Conservation (phyloP, 2,797 vertebrate genomes). For the Enteromius radiatus region DNA sequence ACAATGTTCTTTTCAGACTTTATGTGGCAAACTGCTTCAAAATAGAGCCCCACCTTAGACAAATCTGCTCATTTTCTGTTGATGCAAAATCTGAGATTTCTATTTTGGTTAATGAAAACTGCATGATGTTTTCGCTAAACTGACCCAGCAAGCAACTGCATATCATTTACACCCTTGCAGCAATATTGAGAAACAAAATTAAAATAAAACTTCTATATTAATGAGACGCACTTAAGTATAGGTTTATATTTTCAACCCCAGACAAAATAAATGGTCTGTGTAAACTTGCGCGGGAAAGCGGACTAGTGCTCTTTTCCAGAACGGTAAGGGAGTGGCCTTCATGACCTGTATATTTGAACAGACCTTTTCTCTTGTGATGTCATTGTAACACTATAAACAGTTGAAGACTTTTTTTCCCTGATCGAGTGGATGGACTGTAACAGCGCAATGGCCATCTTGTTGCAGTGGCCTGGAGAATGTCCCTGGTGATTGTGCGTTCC, state of each 20-base stretch:
- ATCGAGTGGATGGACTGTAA: conserved; percentile 63
- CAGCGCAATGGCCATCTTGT: conserved; percentile 39
- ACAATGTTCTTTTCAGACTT: conserved; percentile 6
- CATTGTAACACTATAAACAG: conserved; percentile 73
- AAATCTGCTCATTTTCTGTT: background rate
- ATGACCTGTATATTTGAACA: conserved; percentile 74
- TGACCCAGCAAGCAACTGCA: background rate
- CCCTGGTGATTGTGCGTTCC: conserved; percentile 30
- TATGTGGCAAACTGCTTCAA: background rate
- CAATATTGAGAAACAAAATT: conserved; percentile 58
- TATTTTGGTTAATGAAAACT: background rate
- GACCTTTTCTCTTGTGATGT: conserved; percentile 75
- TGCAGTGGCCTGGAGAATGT: conserved; percentile 33
- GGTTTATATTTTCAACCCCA: conserved; percentile 77
- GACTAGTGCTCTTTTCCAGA: conserved; percentile 64
- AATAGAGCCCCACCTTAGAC: background rate
- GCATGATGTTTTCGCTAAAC: no score
- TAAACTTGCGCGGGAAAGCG: conserved; percentile 64
- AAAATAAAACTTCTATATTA: conserved; percentile 67
- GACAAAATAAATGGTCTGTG: conserved; percentile 76
- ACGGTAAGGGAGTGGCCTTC: conserved; percentile 54
- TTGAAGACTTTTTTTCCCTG: conserved; percentile 50
- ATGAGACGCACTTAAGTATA: conserved; percentile 74
- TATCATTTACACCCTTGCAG: conserved; percentile 25
- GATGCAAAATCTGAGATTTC: background rate